Evolutionary conservation across 2,797 vertebrate genomes (phyloP).

Genomic region (Micromesistius poutassou): DNA sequence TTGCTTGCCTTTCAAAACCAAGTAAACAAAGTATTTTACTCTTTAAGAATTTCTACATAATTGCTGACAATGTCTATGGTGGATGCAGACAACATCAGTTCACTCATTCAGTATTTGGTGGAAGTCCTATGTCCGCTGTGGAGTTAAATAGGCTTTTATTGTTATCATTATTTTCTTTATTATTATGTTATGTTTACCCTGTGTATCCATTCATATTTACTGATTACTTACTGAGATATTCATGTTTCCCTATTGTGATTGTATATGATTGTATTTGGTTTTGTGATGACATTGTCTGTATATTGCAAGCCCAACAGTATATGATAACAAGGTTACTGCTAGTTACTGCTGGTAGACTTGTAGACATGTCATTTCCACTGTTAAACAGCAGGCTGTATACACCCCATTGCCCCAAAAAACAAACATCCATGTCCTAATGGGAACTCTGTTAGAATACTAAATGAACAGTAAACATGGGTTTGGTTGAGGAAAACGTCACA

Average conservation of each 20-base stretch:
- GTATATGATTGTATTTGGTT: conserved; percentile 77
- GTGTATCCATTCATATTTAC: conserved; percentile 87
- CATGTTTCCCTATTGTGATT: conserved; percentile 84
- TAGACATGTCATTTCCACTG: conserved; percentile 73
- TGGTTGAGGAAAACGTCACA: conserved; percentile 79
- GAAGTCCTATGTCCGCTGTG: conserved; percentile 86
- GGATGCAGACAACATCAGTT: conserved; percentile 55
- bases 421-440: conserved; percentile 8
- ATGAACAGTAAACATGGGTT: conserved; percentile 60
- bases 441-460: conserved; percentile 48
- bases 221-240: conserved; percentile 83
- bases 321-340: conserved; percentile 89
- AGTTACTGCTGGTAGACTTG: conserved; percentile 85
- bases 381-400: conserved; percentile 58
- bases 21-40: not conserved
- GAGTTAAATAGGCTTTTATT: conserved; percentile 79
- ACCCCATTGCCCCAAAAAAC: not conserved
- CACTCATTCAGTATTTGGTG: conserved; percentile 70
- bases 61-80: conserved; percentile 55
- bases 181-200: conserved; percentile 76
- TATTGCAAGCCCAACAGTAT: conserved; percentile 82
- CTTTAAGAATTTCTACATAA: conserved; percentile 47
- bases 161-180: conserved; percentile 58
- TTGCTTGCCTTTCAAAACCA: conserved; percentile 46
- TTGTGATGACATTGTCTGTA: conserved; percentile 85